Base-by-base conservation (phyloP, 2,888 invertebrate genomes). In the Syrista parreyssii region DNA sequence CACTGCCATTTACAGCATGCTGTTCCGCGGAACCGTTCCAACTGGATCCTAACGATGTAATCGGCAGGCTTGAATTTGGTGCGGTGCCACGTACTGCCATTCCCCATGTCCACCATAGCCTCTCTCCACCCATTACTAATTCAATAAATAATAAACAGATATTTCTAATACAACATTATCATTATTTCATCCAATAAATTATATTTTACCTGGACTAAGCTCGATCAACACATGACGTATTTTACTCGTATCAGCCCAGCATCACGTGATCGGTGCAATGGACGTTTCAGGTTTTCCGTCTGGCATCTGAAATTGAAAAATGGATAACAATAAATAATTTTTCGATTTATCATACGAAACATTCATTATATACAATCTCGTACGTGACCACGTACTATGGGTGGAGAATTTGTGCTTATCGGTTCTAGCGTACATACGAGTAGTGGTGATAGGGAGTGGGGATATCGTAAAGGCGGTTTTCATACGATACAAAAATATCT, bases 111-210 rank as follows among this genome's bases (percentile, higher is more conserved):
- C 87, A 87, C 88, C 88, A 71, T 33, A 33, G 31, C 23, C 71
- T 84, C 85, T 87, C 87, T 81, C 83, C 82, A 82, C 85, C 86
- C 89, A 89, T 89, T 82, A 85, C 87, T 55, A 9, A 55, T 55
- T 9, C 2, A 23, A 55, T 55, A 23, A 23, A 2, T 23, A 55
- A 55, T 2, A 0, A 23, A 2, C 2, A 23, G 9, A 55, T 0
- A 55, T 9, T 55, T 9, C 9, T 23, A 55, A 2, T 23, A 0
- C 0, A 35, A 35, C 4, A 9, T 55, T 55, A 1, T 55, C 9
- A 55, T 23, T 40, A 6, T 2, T 9, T 9, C 6, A 55, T 55
- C 2, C 9, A 9, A 55, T 55, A 2, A 9, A 23, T 55, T 40
- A 15, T 15, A 23, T 15, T 6, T 40, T 23, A 55, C 55, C 55